phyloP scores from a whole-genome alignment of 2,888 invertebrate genomes.

The Corbicula japonica region DNA sequence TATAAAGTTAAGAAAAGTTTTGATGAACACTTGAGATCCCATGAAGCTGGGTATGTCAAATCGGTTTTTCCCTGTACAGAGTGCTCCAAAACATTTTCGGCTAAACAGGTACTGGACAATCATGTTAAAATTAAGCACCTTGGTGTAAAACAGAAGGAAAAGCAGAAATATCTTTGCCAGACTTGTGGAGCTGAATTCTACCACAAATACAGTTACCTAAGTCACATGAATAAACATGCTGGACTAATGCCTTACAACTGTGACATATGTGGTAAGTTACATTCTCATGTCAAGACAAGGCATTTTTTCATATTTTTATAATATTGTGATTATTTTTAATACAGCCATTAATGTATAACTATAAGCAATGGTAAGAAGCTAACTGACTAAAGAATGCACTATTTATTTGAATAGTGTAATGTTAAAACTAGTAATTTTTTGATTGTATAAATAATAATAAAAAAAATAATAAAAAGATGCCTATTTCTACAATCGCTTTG shows the following conservation, averaged over 20 bases:
- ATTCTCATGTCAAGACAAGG: neutral
- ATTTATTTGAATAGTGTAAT: too few species aligned
- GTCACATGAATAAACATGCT: constrained; percentile 78
- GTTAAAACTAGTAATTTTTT: too few species aligned
- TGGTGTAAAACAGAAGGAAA: constrained; percentile 71
- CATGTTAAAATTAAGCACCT: constrained; percentile 79
- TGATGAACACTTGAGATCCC: constrained; percentile 73
- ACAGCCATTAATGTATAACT: too few species aligned
- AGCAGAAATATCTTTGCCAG: constrained; percentile 74
- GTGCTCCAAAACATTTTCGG: constrained; percentile 77
- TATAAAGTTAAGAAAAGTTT: constrained; percentile 73
- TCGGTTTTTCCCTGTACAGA: constrained; percentile 74
- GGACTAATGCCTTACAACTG: constrained; percentile 78
- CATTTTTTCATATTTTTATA: neutral
- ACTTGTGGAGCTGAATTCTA: constrained; percentile 80
- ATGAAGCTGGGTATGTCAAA: constrained; percentile 75
- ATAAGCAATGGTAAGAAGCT: too few species aligned
- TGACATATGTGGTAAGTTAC: constrained; percentile 73
- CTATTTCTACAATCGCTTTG: too few species aligned
- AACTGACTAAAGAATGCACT: too few species aligned
- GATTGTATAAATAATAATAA: too few species aligned
- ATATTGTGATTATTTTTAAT: too few species aligned
- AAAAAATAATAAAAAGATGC: too few species aligned
- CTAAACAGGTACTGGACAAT: constrained; percentile 72
- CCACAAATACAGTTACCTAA: constrained; percentile 77